Percentiles rank a stretch among this genome's conserved stretches.
Conservation (phyloP, 1,140 invertebrate species). For the Chionoecetes opilio region DNA sequence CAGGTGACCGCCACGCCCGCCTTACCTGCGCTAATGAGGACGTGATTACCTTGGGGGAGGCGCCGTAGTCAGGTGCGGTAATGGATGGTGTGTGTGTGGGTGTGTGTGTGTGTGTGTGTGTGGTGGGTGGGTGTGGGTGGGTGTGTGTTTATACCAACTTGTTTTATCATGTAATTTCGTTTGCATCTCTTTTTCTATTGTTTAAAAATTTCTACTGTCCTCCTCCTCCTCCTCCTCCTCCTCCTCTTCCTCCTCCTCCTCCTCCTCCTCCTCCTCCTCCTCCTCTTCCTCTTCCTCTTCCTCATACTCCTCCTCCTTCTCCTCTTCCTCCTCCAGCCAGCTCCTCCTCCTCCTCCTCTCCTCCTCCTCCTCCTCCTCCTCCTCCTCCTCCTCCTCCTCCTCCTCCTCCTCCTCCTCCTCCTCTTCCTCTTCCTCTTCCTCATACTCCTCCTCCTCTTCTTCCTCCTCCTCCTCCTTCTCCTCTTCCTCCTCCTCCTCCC, state of each 20-base stretch:
- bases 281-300: background rate
- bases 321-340: too few species aligned
- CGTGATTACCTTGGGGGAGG: slow-evolving; percentile 15
- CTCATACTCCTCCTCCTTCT: background rate
- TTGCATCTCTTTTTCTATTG: background rate
- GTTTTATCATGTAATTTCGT: background rate
- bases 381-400: too few species aligned
- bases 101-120: slow-evolving; percentile 24
- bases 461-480: too few species aligned
- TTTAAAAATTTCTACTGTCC: background rate
- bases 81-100: background rate
- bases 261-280: background rate
- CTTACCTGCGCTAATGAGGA: background rate
- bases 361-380: too few species aligned
- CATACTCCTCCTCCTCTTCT: too few species aligned
- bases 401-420: too few species aligned
- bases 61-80: background rate
- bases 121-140: background rate
- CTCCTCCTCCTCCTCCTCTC: too few species aligned
- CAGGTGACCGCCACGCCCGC: background rate
- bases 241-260: background rate
- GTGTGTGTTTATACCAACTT: background rate
- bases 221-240: background rate
- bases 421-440: too few species aligned
- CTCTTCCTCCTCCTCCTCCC: background rate